Evolutionary conservation across 2,888 invertebrate genomes (phyloP).

Genomic region (Synanthedon tipuliformis): DNA sequence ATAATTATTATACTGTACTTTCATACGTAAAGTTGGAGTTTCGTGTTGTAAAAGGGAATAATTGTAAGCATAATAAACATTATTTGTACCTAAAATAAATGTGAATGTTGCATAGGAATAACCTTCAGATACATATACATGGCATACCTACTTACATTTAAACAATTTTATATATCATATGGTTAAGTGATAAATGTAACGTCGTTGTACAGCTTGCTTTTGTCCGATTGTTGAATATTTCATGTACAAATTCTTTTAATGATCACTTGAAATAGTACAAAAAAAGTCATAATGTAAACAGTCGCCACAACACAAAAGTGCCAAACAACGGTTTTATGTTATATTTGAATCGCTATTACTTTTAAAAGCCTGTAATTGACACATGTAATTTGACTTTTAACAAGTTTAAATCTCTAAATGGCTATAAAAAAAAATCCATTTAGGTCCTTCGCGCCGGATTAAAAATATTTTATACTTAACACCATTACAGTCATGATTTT

Average conservation of each 20-base stretch:
- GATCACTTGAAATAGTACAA: slow-evolving; percentile 39
- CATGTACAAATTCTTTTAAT: slow-evolving; percentile 13
- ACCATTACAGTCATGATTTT: no score
- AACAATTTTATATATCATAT: slow-evolving; percentile 25
- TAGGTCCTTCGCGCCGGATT: no score
- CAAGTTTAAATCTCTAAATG: no score
- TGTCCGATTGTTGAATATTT: slow-evolving; percentile 25
- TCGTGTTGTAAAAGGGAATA: slow-evolving; percentile 13
- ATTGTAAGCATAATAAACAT: slow-evolving; percentile 18
- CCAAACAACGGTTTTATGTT: slow-evolving; percentile 43
- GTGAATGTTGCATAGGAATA: slow-evolving; percentile 39
- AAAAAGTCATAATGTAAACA: slow-evolving; percentile 18
- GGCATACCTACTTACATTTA: slow-evolving; percentile 10
- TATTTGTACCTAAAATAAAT: slow-evolving; percentile 41
- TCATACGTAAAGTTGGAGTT: slow-evolving; percentile 27
- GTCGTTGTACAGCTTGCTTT: slow-evolving; percentile 33
- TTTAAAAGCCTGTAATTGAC: slow-evolving; percentile 2
- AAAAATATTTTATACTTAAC: no score
- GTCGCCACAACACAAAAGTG: slow-evolving; percentile 38
- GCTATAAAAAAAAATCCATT: no score
- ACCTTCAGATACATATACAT: slow-evolving; percentile 24
- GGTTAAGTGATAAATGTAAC: slow-evolving; percentile 17
- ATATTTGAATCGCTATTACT: slow-evolving; percentile 6
- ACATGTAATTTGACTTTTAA: no score
- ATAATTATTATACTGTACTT: slow-evolving; percentile 12